Conservation (phyloP, 2,113 vertebrate genomes). For the Peromyscus maniculatus region DNA sequence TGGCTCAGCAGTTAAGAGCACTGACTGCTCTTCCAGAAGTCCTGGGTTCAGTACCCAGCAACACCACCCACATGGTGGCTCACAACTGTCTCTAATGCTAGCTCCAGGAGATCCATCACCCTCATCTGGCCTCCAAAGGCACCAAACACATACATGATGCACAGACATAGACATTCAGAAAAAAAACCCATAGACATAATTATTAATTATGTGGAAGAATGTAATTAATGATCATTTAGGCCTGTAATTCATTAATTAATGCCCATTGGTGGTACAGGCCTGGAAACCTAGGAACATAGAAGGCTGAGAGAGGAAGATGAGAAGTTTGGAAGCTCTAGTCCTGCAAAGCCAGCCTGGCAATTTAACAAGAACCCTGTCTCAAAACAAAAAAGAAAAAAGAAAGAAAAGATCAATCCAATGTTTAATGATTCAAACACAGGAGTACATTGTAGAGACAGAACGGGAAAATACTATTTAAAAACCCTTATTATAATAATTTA, state of each 20-base stretch:
- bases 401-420: neutral
- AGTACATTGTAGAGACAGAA: neutral
- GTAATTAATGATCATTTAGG: neutral
- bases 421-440: conserved; percentile 31
- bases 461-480: neutral
- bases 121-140: neutral
- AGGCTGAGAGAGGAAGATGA: neutral
- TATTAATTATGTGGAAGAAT: neutral
- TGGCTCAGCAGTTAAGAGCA: neutral
- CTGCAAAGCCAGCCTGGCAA: neutral
- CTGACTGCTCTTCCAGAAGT: neutral
- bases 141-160: neutral
- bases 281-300: neutral
- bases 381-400: neutral
- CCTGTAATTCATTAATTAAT: neutral
- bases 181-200: neutral
- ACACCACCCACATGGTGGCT: neutral
- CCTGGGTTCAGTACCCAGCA: neutral
- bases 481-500: neutral
- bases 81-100: neutral
- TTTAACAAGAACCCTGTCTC: neutral
- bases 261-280: neutral
- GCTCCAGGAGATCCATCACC: neutral
- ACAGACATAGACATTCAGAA: neutral
- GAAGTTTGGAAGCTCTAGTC: neutral